Percentiles rank a stretch among this genome's conserved stretches.
Evolutionary conservation across 1,140 invertebrate genomes (phyloP).

Genomic region (Zaprionus nigranus): DNA sequence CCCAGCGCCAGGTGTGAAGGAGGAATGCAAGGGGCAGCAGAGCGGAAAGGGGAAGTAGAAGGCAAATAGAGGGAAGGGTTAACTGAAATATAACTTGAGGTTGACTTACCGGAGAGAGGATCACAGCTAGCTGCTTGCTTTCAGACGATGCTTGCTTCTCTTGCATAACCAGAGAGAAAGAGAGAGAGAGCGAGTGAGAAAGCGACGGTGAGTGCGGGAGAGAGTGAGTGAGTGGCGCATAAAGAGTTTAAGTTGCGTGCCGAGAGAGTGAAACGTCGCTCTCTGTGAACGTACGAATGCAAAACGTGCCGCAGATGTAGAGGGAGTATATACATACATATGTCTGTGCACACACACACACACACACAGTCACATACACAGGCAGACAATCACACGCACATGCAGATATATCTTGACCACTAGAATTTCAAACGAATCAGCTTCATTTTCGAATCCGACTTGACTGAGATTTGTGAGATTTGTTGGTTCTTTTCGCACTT

Average conservation of each 20-base stretch:
- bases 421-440: not conserved
- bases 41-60: not conserved
- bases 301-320: constrained; percentile 2
- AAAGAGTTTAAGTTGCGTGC: constrained; percentile 2
- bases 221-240: constrained; percentile 8
- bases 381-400: not conserved
- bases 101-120: constrained; percentile 56
- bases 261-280: not conserved
- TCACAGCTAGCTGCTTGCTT: not conserved
- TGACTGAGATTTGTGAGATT: not conserved
- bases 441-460: not conserved
- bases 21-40: not conserved
- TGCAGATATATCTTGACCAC: not conserved
- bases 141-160: constrained; percentile 19
- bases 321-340: not conserved
- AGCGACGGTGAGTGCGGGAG: not conserved
- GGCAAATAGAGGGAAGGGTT: not conserved
- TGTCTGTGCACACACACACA: not conserved
- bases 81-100: constrained; percentile 43
- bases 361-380: not conserved
- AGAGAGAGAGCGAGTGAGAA: not conserved
- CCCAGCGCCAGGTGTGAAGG: constrained; percentile 2
- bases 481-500: not conserved
- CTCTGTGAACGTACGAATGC: not conserved
- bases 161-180: constrained; percentile 32